Conservation (phyloP, 2,888 invertebrate species). For the Callyntrura sp. region DNA sequence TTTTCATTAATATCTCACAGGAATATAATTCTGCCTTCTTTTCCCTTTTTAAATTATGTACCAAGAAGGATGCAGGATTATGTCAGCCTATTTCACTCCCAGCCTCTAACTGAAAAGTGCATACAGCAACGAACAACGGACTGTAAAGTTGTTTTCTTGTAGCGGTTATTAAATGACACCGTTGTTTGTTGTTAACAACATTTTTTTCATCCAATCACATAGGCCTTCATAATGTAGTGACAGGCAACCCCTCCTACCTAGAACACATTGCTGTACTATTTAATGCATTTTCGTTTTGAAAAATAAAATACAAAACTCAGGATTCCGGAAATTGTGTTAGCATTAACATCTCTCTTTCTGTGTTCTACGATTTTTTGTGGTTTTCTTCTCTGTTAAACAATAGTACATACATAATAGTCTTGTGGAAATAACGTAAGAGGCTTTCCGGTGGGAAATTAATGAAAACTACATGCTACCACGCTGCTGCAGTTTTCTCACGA, state of each 20-base stretch:
- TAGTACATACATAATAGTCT: slow-evolving; percentile 14
- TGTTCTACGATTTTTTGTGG: slow-evolving; percentile 46
- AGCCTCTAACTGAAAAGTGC: too few relatives aligned
- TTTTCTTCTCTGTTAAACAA: slow-evolving; percentile 59
- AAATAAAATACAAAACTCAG: slow-evolving; percentile 8
- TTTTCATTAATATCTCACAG: too few relatives aligned
- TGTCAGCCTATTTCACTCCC: not conserved
- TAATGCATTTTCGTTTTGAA: slow-evolving; percentile 45
- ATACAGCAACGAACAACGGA: too few relatives aligned
- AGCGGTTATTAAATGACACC: not conserved
- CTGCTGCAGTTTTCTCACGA: slow-evolving; percentile 63
- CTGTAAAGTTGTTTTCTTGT: not conserved
- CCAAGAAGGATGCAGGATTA: slow-evolving; percentile 5
- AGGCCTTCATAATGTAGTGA: slow-evolving; percentile 66
- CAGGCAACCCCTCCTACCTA: slow-evolving; percentile 20
- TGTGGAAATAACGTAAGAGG: slow-evolving; percentile 78
- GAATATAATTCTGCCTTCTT: not conserved
- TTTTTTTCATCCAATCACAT: slow-evolving; percentile 9
- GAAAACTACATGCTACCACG: slow-evolving; percentile 62
- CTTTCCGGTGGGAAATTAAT: slow-evolving; percentile 76
- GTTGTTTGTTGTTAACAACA: slow-evolving; percentile 8
- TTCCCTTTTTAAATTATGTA: slow-evolving; percentile 29
- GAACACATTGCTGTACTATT: not conserved
- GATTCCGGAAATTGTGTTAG: slow-evolving; percentile 72
- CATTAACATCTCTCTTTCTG: slow-evolving; percentile 6